Conservation (phyloP, 2,113 vertebrate genomes). For the Phyllopteryx taeniolatus region DNA sequence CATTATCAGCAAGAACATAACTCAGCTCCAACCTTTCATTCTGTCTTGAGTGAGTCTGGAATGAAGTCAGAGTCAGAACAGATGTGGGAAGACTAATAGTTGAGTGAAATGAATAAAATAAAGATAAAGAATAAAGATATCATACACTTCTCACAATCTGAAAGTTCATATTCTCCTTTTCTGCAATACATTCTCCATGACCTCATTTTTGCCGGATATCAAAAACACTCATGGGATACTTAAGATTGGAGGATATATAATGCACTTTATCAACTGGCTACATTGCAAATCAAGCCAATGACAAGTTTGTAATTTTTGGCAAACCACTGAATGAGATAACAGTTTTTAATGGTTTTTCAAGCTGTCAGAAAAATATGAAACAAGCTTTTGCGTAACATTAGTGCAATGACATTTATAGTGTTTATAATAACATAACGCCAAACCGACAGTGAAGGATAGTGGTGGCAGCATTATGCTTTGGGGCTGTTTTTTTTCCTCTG, state of each 20-base stretch:
- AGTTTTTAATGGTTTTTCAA: not conserved
- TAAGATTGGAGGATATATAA: not conserved
- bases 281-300: not conserved
- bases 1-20: not conserved
- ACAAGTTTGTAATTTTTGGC: not conserved
- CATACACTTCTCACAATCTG: not conserved
- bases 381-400: no score
- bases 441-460: no score
- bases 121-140: no score
- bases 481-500: no score
- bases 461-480: no score
- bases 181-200: not conserved
- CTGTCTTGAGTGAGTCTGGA: not conserved
- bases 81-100: not conserved
- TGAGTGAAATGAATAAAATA: no score
- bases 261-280: not conserved
- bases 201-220: not conserved
- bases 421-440: no score
- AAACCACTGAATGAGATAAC: not conserved
- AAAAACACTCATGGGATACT: not conserved
- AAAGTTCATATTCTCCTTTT: not conserved
- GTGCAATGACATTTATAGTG: no score
- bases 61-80: not conserved
- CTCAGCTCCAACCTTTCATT: not conserved
- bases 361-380: not conserved